Evolutionary conservation across 2,797 vertebrate genomes (phyloP).

Genomic region (Gadopsis marmoratus): DNA sequence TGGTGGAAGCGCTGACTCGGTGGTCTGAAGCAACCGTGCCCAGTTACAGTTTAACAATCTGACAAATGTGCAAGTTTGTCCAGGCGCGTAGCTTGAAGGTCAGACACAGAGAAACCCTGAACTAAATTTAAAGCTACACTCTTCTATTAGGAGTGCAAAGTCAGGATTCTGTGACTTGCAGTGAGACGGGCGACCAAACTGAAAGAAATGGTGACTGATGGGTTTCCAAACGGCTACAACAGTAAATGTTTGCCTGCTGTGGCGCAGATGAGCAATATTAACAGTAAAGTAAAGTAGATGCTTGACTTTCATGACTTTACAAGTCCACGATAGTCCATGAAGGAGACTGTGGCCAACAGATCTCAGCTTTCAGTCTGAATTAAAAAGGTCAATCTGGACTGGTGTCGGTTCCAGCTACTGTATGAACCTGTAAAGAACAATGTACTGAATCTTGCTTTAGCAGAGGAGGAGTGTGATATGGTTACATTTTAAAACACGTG

Average conservation of each 20-base stretch:
- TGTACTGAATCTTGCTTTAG: no score
- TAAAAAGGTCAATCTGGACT: no score
- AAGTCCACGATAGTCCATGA: no score
- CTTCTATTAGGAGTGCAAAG: conserved; percentile 4
- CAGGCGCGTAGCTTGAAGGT: conserved; percentile 8
- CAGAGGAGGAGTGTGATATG: no score
- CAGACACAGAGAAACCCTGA: not conserved
- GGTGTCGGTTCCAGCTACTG: no score
- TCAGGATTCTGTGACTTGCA: not conserved
- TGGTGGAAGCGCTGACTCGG: conserved; percentile 4
- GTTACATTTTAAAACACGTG: no score
- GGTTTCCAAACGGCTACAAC: not conserved
- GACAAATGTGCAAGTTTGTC: conserved; percentile 6
- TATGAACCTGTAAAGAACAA: not conserved
- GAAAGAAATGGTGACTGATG: not conserved
- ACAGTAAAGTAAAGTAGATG: no score
- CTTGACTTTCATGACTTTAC: no score
- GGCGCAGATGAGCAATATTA: no score
- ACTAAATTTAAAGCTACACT: not conserved
- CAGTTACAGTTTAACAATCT: conserved; percentile 10
- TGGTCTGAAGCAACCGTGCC: conserved; percentile 20
- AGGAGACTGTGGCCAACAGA: no score
- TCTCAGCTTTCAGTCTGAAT: no score
- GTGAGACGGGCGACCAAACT: not conserved
- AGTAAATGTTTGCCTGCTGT: not conserved